phyloP scores from a whole-genome alignment of 1,140 invertebrate genomes.

The Lepidostoma basale region DNA sequence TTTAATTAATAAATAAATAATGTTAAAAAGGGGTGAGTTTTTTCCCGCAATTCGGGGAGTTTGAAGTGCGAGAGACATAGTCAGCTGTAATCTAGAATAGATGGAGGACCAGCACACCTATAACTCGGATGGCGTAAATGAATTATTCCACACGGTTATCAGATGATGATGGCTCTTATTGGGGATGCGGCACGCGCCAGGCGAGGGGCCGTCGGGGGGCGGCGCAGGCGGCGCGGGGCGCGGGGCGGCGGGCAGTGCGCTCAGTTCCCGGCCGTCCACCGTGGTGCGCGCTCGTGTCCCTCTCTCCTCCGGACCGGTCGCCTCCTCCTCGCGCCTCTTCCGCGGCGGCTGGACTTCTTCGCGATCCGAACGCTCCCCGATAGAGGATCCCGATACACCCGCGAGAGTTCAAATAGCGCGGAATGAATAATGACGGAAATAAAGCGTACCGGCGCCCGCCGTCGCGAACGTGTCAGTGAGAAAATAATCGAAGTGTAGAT shows the following conservation, averaged over 20 bases:
- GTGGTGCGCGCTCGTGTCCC: slow-evolving; percentile 30
- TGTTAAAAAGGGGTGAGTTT: too few relatives aligned
- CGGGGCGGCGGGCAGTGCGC: slow-evolving; percentile 14
- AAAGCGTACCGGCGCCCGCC: slow-evolving; percentile 34
- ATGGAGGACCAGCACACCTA: background rate
- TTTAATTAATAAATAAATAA: too few relatives aligned
- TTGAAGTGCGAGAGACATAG: too few relatives aligned
- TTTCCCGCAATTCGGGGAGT: too few relatives aligned
- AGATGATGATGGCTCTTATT: slow-evolving; percentile 27
- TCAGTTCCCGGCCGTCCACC: slow-evolving; percentile 35
- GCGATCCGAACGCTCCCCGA: background rate
- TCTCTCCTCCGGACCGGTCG: background rate
- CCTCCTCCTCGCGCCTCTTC: background rate
- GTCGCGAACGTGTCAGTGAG: slow-evolving; percentile 38
- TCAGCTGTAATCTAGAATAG: too few relatives aligned
- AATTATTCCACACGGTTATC: slow-evolving; percentile 31
- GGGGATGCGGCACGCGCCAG: slow-evolving; percentile 31
- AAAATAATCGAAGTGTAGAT: slow-evolving; percentile 38
- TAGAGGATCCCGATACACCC: background rate
- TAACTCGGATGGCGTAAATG: slow-evolving; percentile 8
- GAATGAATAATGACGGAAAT: slow-evolving; percentile 35
- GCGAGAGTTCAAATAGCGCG: slow-evolving; percentile 28
- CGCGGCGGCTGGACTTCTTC: background rate
- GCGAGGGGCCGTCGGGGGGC: background rate
- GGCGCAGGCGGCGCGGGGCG: slow-evolving; percentile 9